Percentiles rank a stretch among this genome's conserved stretches.
Evolutionary conservation across 2,888 invertebrate species (phyloP).

Genomic region (Folsomia candida): DNA sequence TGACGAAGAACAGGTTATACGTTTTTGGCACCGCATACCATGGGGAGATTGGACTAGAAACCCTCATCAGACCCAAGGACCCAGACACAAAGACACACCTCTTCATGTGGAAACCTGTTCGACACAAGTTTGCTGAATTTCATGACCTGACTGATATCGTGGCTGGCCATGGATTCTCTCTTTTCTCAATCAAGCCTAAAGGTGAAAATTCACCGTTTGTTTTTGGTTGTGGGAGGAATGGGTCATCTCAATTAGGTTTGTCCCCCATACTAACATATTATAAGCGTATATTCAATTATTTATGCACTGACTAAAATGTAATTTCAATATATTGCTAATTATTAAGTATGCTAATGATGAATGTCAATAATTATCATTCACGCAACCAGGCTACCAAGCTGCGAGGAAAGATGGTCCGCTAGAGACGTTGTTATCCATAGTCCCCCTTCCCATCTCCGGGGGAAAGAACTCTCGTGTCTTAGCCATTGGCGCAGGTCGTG

Average conservation of each 20-base stretch:
- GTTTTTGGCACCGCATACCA: constrained; percentile 42
- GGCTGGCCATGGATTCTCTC: constrained; percentile 88
- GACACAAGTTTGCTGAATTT: constrained; percentile 34
- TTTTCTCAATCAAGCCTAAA: constrained; percentile 64
- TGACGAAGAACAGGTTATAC: constrained; percentile 37
- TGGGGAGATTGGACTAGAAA: constrained; percentile 38
- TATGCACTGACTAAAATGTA: background rate
- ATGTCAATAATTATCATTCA: constrained; percentile 32
- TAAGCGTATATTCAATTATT: constrained; percentile 52
- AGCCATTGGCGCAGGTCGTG: constrained; percentile 76
- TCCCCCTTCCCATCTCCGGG: constrained; percentile 48
- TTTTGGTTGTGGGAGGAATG: constrained; percentile 87
- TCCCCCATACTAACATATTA: constrained; percentile 55
- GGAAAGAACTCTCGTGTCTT: constrained; percentile 55
- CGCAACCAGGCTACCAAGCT: constrained; percentile 57
- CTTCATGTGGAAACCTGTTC: constrained; percentile 35
- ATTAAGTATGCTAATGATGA: constrained; percentile 11
- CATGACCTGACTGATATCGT: constrained; percentile 65
- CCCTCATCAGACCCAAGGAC: constrained; percentile 25
- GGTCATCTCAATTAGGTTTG: constrained; percentile 78
- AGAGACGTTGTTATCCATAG: constrained; percentile 67
- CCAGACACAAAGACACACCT: background rate
- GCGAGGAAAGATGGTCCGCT: constrained; percentile 63
- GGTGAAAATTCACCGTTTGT: constrained; percentile 64
- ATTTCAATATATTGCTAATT: background rate